A percentile compares a stretch with the other conserved stretches of the same genome.
Conservation (phyloP, 2,113 vertebrate species). For the Ammodramus savannarum region DNA sequence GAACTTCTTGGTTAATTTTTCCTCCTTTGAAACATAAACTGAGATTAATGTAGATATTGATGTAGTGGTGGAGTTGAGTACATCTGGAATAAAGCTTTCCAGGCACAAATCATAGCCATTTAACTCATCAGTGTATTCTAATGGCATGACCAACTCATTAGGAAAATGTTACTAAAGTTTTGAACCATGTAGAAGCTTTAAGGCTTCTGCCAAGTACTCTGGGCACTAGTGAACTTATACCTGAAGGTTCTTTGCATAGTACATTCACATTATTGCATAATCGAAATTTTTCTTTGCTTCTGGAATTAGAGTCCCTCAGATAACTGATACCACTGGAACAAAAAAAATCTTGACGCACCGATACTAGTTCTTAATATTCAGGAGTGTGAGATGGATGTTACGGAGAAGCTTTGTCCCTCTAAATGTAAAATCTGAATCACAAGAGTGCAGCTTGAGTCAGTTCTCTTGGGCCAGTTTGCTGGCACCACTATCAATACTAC, state of each 20-base stretch:
- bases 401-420: background rate
- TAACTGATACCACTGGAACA: background rate
- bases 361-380: background rate
- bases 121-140: background rate
- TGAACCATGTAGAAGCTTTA: background rate
- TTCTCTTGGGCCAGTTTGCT: background rate
- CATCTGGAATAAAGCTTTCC: background rate
- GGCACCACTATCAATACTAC: background rate
- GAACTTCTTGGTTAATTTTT: background rate
- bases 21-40: background rate
- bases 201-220: background rate
- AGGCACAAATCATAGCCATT: background rate
- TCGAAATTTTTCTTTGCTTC: background rate
- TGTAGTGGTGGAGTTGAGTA: background rate
- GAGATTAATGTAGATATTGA: background rate
- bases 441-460: background rate
- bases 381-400: background rate
- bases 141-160: background rate
- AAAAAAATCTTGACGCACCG: background rate
- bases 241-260: background rate
- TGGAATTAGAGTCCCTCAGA: background rate
- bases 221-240: background rate
- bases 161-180: background rate
- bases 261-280: background rate
- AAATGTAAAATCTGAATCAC: background rate